Base-by-base conservation (phyloP, 2,888 invertebrate genomes). In the Cistogaster globosa region DNA sequence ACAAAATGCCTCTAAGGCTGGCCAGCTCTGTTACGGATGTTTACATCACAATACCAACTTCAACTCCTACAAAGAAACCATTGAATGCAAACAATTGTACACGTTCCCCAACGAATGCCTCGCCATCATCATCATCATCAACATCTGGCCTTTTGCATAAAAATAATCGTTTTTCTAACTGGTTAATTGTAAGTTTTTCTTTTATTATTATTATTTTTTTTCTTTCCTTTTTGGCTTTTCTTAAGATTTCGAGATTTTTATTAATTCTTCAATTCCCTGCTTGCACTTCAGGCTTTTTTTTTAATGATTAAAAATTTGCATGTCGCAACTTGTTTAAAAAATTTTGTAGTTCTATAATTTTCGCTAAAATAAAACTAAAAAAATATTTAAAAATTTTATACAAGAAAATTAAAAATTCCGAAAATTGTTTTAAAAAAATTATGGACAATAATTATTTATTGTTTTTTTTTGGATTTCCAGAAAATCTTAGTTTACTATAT, bases 121-220 rank as follows among this genome's bases (percentile, higher is more conserved):
- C 80, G 18, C 26, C 26, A 26, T 42, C 65, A 51, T 67, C 80
- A 51, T 67, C 80, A 48, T 65, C 80, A 32, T 51, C 80, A 42
- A 67, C 80, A 65, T 65, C 84, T 53, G 78, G 85, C 65, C 74
- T 82, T 63, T 75, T 75, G 9, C 69, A 82, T 82, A 85, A 85
- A 68, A 68, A 77, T 45, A 76, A 72, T 38, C 75, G 76, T 20
- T 58, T 85, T 20, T 82, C 78, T 63, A 85, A 82, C 65, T 85
- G 85, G 82, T 85, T 82, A 75, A 82, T 78, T 82, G 85, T 85
- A 85, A 85, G 85, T 85, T 82, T 51, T 51, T 22, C 53, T 48
- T 69, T 26, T 42, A 1, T 45, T 53, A 26, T 20, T 51, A 0
- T 8, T 45, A 58, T 9, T 20, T 42, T 8, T 42, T 36, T 53